A percentile compares a stretch with the other conserved stretches of the same genome.
These are phyloP conservation scores for Callosobruchus maculatus DNA, from an alignment of 2,888 invertebrate genomes.

Conservation along the genomic window DNA sequence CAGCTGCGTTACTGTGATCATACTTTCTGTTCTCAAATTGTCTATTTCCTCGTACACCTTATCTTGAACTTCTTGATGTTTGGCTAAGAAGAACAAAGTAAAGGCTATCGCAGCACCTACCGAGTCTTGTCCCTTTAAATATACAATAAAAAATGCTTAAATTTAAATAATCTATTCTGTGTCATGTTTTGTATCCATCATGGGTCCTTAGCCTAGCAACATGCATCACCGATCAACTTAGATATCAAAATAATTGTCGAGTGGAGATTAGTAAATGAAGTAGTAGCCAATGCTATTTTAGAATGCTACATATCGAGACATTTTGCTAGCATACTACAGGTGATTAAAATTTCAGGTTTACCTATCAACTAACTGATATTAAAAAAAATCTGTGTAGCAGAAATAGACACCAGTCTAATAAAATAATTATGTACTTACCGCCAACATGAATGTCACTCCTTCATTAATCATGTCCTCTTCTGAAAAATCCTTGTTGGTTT, in stretches of 20 bases:
- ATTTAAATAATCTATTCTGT: too few species aligned
- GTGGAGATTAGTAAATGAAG: too few species aligned
- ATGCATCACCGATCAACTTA: too few species aligned
- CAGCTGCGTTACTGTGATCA: constrained; percentile 53
- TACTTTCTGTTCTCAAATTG: constrained; percentile 32
- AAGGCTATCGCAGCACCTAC: constrained; percentile 58
- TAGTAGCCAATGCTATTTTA: too few species aligned
- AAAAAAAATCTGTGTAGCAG: not conserved
- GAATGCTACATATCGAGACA: too few species aligned
- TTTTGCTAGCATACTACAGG: too few species aligned
- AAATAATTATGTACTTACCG: constrained; percentile 39
- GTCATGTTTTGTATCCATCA: too few species aligned
- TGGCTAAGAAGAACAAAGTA: constrained; percentile 55
- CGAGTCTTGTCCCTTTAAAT: constrained; percentile 56
- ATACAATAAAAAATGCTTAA: too few species aligned
- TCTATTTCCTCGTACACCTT: constrained; percentile 50
- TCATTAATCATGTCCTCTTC: constrained; percentile 60
- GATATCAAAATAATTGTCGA: too few species aligned
- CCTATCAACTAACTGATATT: constrained; percentile 14
- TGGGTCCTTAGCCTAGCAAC: too few species aligned
- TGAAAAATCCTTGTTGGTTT: constrained; percentile 49
- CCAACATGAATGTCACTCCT: constrained; percentile 61
- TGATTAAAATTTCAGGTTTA: too few species aligned
- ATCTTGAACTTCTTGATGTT: constrained; percentile 52
- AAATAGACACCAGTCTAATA: not conserved